Percentiles rank a stretch among this genome's conserved stretches.
These are phyloP conservation scores for Tokudaia tokunoshimensis DNA, from an alignment of 2,797 vertebrate species.

Conservation along the genomic window DNA sequence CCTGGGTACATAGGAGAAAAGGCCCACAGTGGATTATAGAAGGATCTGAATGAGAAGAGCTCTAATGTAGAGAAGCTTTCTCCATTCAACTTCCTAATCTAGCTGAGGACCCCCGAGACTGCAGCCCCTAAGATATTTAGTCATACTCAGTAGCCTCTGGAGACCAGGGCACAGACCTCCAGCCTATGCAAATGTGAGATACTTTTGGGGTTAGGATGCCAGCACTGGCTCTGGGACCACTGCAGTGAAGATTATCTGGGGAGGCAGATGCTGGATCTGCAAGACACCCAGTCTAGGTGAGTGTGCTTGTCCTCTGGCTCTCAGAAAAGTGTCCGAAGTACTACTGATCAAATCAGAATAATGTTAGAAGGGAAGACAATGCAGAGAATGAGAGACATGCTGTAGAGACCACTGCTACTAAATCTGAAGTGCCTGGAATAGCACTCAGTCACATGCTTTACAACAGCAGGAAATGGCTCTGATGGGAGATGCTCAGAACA, in stretches of 20 bases:
- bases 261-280: not conserved
- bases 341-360: not conserved
- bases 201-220: not conserved
- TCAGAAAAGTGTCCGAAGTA: not conserved
- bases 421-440: not conserved
- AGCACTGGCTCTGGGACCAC: not conserved
- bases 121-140: not conserved
- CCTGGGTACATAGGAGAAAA: not conserved
- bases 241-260: not conserved
- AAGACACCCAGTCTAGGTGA: not conserved
- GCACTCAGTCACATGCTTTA: not conserved
- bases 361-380: too few species aligned
- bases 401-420: not conserved
- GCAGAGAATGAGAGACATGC: not conserved
- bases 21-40: not conserved
- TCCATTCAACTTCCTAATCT: not conserved
- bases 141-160: not conserved
- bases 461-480: not conserved
- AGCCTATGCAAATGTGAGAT: too few species aligned
- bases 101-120: fast-evolving
- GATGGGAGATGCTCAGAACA: fast-evolving
- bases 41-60: too few species aligned
- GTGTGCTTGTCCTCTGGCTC: not conserved
- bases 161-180: too few species aligned
- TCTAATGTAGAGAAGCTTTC: not conserved